Base-by-base conservation (phyloP, 2,113 vertebrate species). In the Polypterus senegalus region DNA sequence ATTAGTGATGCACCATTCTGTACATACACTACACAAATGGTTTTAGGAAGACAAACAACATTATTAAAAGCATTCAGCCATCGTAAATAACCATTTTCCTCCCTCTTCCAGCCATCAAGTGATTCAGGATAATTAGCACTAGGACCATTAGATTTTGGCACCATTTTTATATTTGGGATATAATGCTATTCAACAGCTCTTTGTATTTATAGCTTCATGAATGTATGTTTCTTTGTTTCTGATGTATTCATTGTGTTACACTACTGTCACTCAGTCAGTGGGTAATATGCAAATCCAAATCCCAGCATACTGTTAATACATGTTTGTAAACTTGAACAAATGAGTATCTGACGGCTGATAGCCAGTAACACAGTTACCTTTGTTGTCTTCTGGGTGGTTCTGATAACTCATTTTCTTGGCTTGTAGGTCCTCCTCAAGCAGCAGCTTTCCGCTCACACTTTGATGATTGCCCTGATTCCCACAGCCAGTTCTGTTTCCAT, bases 391-490 rank as follows among this genome's bases (percentile, higher is more conserved):
- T 61, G 59, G 59, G 65, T 63, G 54, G 61, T 57, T 65, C 61
- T 61, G 73, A 70, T 73, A 74, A 73, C 63, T 75, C 62, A 63
- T 61, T 56, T 70, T 60, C 11, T 61, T 44, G 60, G 69, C 57
- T 69, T 11, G 11, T 77, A 92, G 89, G 87, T 63, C 74, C 76
- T 0, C 91, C 92, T 0, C 71, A 92, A 70, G 89, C 86, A 0
- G 91, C 88, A 0, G 91, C 91, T 4, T 89, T 92, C 60, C 76
- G 84, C n/a, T 90, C 88, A 59, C 90, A 93, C 64, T 95, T 93
- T 56, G 83, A 85, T 45, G 87, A 89, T 53, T 95, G 92, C 65
- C 90, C 92, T 0, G 89, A 89, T 68, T 81, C 88, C 6, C 91
- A 95, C 66, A 85, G 65, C 7, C 81, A 90, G 51, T 93, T 88